Evolutionary conservation across 2,888 invertebrate species (phyloP).

Genomic region (Chrysotoxum bicinctum): DNA sequence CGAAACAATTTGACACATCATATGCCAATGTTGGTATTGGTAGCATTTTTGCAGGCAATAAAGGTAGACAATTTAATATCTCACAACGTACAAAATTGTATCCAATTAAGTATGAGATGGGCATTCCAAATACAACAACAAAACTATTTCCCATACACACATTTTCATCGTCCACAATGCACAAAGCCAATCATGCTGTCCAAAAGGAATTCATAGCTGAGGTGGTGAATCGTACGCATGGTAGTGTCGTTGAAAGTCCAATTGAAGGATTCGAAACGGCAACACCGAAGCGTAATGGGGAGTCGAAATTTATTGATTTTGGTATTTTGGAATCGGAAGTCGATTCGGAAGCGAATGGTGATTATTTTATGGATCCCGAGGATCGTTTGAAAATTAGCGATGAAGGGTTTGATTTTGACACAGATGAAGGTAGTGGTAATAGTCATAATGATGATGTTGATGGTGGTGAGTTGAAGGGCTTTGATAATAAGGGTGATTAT

Average conservation of each 20-base stretch:
- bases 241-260: constrained; percentile 21
- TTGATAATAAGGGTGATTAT: neutral
- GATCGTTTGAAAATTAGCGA: constrained; percentile 39
- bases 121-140: constrained; percentile 55
- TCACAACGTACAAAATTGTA: constrained; percentile 62
- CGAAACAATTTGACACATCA: constrained; percentile 47
- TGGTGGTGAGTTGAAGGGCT: neutral
- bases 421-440: constrained; percentile 40
- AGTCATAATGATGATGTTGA: neutral
- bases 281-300: constrained; percentile 34
- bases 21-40: constrained; percentile 60
- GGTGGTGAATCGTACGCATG: constrained; percentile 51
- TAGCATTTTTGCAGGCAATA: constrained; percentile 59
- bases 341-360: constrained; percentile 51
- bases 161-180: constrained; percentile 33
- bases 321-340: constrained; percentile 65
- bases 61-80: constrained; percentile 64
- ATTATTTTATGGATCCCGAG: constrained; percentile 56
- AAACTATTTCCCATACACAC: constrained; percentile 59
- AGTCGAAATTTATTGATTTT: constrained; percentile 64
- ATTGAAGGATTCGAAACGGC: constrained; percentile 8
- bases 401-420: constrained; percentile 23
- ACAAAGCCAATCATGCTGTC: constrained; percentile 22
- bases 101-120: constrained; percentile 66
- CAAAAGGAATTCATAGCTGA: constrained; percentile 34